phyloP scores from a whole-genome alignment of 2,797 vertebrate species.

The Acanthopagrus latus region DNA sequence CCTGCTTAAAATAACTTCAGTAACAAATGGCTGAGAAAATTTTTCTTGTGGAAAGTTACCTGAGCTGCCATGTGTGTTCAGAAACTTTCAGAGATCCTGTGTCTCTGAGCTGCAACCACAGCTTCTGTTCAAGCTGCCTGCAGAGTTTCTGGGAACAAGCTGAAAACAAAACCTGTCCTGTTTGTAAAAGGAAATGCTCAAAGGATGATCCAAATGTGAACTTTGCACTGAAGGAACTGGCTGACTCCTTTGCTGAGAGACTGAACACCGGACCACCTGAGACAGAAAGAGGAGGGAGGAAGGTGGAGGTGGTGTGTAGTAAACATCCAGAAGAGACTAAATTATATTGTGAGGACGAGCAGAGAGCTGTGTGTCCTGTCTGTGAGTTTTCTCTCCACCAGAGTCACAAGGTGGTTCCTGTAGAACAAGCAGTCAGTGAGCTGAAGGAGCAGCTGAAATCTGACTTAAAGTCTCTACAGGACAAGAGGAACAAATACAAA shows the following conservation, averaged over 20 bases:
- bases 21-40: constrained; percentile 5
- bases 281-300: background rate
- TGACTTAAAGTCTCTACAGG: too few species aligned
- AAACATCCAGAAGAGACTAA: constrained; percentile 26
- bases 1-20: background rate
- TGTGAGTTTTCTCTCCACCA: too few species aligned
- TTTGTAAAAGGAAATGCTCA: constrained; percentile 41
- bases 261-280: background rate
- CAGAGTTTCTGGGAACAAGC: constrained; percentile 73
- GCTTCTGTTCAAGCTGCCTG: constrained; percentile 84
- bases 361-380: too few species aligned
- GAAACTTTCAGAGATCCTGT: constrained; percentile 84
- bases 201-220: fast-evolving
- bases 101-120: constrained; percentile 84
- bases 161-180: constrained; percentile 41
- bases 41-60: fast-evolving
- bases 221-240: constrained; percentile 22
- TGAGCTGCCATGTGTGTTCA: constrained; percentile 81
- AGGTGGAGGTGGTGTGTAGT: background rate
- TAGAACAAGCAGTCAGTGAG: too few species aligned
- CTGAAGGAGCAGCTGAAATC: too few species aligned
- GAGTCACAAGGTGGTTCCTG: too few species aligned
- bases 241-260: constrained; percentile 18
- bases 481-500: too few species aligned
- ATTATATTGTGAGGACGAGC: too few species aligned